Evolutionary conservation across 2,888 invertebrate genomes (phyloP).

Genomic region (Xestobium rufovillosum): DNA sequence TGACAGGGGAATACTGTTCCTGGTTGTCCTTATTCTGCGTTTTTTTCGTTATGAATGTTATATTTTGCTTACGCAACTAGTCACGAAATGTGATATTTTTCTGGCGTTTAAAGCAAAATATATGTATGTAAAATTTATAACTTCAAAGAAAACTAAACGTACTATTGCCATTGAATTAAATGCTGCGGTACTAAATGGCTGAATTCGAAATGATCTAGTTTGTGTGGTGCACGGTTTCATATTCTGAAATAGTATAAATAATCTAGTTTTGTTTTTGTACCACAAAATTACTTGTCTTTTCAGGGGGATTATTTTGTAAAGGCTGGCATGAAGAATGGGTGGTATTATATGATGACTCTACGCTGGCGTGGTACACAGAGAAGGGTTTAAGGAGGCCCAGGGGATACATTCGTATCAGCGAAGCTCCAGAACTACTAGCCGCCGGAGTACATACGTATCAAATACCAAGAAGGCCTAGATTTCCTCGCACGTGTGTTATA

Average conservation of each 20-base stretch:
- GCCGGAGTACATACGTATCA: slow-evolving; percentile 74
- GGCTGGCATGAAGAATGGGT: slow-evolving; percentile 83
- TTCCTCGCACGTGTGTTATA: slow-evolving; percentile 61
- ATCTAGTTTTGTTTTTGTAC: neutral
- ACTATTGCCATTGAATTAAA: too few relatives aligned
- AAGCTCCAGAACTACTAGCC: slow-evolving; percentile 73
- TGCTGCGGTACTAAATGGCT: too few relatives aligned
- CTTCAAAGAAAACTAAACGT: too few relatives aligned
- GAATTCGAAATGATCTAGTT: too few relatives aligned
- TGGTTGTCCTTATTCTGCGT: too few relatives aligned
- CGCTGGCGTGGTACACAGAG: slow-evolving; percentile 80
- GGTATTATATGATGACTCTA: slow-evolving; percentile 75
- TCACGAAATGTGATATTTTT: too few relatives aligned
- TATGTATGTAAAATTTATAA: too few relatives aligned
- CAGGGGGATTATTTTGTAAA: slow-evolving; percentile 73
- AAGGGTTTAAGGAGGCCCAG: slow-evolving; percentile 45
- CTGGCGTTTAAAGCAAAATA: too few relatives aligned
- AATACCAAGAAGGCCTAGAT: slow-evolving; percentile 64
- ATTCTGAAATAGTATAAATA: neutral
- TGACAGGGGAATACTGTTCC: too few relatives aligned
- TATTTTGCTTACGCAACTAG: too few relatives aligned
- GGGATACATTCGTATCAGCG: slow-evolving; percentile 56
- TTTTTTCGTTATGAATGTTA: too few relatives aligned
- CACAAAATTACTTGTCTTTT: slow-evolving; percentile 26
- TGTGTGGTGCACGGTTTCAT: too few relatives aligned